phyloP scores from a whole-genome alignment of 2,797 vertebrate species.

The Agapornis canus region DNA sequence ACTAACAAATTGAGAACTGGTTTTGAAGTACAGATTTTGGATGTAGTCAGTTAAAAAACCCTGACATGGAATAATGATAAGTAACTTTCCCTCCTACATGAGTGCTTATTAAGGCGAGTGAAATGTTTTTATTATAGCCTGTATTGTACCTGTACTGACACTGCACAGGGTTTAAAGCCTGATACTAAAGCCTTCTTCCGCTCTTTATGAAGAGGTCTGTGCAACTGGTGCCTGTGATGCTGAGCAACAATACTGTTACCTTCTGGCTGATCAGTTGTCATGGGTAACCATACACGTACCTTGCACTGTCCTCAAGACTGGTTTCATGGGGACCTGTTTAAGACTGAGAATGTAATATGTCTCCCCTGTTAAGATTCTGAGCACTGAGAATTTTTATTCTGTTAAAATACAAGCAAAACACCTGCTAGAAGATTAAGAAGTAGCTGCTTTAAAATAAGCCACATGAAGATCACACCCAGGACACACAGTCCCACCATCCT shows the following conservation, averaged over 20 bases:
- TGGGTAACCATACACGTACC: fast-evolving
- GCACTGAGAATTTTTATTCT: not conserved
- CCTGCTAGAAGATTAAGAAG: not conserved
- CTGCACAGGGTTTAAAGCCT: not conserved
- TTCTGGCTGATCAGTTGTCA: not conserved
- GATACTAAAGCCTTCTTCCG: not conserved
- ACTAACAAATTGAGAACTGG: not conserved
- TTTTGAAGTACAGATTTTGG: not conserved
- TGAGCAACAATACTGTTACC: not conserved
- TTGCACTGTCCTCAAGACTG: fast-evolving
- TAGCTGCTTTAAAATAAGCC: not conserved
- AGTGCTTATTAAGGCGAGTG: not conserved
- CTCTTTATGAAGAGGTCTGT: not conserved
- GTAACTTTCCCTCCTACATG: not conserved
- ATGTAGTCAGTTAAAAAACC: not conserved
- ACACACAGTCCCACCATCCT: fast-evolving
- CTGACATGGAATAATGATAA: not conserved
- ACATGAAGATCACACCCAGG: not conserved
- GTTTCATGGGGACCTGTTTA: not conserved
- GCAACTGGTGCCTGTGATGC: not conserved
- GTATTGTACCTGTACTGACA: not conserved
- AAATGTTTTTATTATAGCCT: not conserved
- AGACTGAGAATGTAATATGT: not conserved
- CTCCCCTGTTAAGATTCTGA: not conserved
- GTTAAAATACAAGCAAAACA: not conserved